A percentile compares a stretch with the other conserved stretches of the same genome.
Evolutionary conservation across 2,888 invertebrate species (phyloP).

Genomic region (Drosophila rellima): DNA sequence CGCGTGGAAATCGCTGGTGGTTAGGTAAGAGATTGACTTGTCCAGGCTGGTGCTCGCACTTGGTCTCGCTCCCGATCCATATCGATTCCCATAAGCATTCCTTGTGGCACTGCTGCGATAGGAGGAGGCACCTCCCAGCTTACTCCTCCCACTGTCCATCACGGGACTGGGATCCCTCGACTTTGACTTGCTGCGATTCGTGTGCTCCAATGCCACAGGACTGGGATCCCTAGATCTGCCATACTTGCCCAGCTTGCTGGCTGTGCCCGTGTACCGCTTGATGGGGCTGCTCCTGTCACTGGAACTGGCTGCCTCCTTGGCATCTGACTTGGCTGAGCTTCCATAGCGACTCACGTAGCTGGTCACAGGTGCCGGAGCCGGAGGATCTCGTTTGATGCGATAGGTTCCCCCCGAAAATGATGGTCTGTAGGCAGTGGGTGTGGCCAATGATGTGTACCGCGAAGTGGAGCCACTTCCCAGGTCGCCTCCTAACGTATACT

Average conservation of each 20-base stretch:
- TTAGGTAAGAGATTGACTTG: slow-evolving; percentile 84
- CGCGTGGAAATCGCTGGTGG: slow-evolving; percentile 84
- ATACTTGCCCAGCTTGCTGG: slow-evolving; percentile 77
- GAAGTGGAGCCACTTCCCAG: slow-evolving; percentile 69
- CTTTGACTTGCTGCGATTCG: slow-evolving; percentile 84
- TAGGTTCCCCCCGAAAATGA: slow-evolving; percentile 86
- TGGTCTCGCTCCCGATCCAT: slow-evolving; percentile 41
- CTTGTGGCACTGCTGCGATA: slow-evolving; percentile 63
- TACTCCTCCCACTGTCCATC: slow-evolving; percentile 77
- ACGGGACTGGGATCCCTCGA: slow-evolving; percentile 87
- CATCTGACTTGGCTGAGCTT: slow-evolving; percentile 40
- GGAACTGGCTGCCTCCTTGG: slow-evolving; percentile 65
- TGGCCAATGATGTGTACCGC: slow-evolving; percentile 82
- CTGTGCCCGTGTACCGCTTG: slow-evolving; percentile 75
- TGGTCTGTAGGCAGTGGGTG: slow-evolving; percentile 85
- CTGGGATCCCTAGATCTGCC: slow-evolving; percentile 84
- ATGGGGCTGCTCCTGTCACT: slow-evolving; percentile 73
- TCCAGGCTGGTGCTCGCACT: slow-evolving; percentile 61
- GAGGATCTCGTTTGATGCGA: slow-evolving; percentile 84
- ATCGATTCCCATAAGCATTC: slow-evolving; percentile 64
- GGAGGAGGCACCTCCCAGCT: slow-evolving; percentile 86
- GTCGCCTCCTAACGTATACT: slow-evolving; percentile 84
- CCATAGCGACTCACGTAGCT: slow-evolving; percentile 83
- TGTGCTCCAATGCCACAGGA: slow-evolving; percentile 83
- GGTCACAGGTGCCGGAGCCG: slow-evolving; percentile 63